These are phyloP conservation scores for Megalurothrips usitatus DNA, from an alignment of 2,888 invertebrate species.

Conservation along the genomic window DNA sequence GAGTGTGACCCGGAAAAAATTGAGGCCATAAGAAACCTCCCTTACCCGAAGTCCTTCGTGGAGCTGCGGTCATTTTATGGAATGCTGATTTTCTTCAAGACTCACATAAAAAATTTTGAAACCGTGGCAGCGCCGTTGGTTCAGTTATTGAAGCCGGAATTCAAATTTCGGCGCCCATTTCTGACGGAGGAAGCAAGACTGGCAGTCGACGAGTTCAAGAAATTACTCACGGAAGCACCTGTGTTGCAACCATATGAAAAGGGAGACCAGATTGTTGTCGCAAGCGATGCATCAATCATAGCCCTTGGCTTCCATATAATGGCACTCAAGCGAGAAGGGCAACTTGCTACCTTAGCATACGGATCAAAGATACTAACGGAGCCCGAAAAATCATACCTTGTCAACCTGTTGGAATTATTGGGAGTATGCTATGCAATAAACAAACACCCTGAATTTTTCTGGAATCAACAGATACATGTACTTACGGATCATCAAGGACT, in stretches of 20 bases:
- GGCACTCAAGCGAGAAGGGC: background rate
- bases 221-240: background rate
- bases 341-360: background rate
- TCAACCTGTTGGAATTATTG: background rate
- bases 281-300: background rate
- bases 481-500: background rate
- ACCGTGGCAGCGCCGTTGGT: background rate
- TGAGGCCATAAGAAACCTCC: background rate
- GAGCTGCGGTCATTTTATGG: background rate
- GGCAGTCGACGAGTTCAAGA: background rate
- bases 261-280: background rate
- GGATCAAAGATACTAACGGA: background rate
- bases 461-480: background rate
- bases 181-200: background rate
- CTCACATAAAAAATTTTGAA: background rate
- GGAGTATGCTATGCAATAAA: background rate
- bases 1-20: background rate
- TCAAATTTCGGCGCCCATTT: background rate
- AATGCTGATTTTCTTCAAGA: background rate
- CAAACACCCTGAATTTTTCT: background rate
- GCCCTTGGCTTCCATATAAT: background rate
- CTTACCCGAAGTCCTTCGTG: background rate
- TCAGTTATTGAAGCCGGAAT: background rate
- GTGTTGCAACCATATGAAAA: background rate
- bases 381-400: background rate